Evolutionary conservation across 2,888 invertebrate species (phyloP), one percentile per base, ranked within the genome.

Genomic region (Papilio gigon): DNA sequence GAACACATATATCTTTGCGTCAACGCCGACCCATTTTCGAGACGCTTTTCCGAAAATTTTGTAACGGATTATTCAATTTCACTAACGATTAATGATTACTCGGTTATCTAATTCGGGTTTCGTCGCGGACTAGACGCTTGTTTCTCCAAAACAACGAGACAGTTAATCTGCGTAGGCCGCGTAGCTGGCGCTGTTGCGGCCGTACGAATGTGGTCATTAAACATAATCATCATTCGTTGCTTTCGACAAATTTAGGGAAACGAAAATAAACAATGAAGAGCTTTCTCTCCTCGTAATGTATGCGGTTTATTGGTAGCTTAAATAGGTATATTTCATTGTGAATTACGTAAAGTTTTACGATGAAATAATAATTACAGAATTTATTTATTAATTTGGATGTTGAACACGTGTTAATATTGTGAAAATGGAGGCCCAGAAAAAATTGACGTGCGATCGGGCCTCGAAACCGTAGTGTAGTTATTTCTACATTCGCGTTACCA

Each of bases 21-120:
- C 76, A 77, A 67, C 84, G 76, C 47, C 78, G 78, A 75, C 77
- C 81, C 77, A 84, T 81, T 83, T 81, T 77, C 79, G 73, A 75
- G 76, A 71, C 74, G 74, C 78, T 81, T 82, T 79, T 77, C 76
- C 77, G 74, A 79, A 81, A 79, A 77, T 76, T 77, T 80, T 75
- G 78, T 77, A 77, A 81, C 77, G 73, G 80, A 84, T 88, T 86
- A 87, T 83, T 85, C 81, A 86, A 85, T 84, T 86, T 83, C 76
- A 76, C 75, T 71, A 75, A 73, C 78, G 78, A 84, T 85, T 84
- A 84, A 81, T 73, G 71, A 72, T 71, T 67, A 70, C 76, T 77
- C 73, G 76, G 78, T 85, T 87, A 86, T 80, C 83, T 86, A 80
- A 83, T 75, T 68, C 63, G 67, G 68, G 63, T 63, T 37, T 40